Base-by-base conservation (phyloP, 1,140 invertebrate genomes). In the Lepidostoma basale region DNA sequence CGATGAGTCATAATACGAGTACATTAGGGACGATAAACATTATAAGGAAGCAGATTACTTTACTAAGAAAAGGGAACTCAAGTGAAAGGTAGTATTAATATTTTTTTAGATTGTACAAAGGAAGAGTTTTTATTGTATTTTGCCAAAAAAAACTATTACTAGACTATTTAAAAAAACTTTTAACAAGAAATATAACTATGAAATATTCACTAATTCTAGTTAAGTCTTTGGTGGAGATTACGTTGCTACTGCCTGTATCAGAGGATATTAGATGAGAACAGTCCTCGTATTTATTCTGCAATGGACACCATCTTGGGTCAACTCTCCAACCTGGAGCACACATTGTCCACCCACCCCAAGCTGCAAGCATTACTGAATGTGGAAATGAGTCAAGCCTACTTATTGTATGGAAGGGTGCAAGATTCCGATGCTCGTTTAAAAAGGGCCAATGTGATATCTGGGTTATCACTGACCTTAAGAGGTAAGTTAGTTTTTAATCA, bases 331-430 rank as follows among this genome's bases (percentile, higher is more conserved):
- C 68, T 76, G 47, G 67, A 84, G 54, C 76, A 76, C 20, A 64
- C 73, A 6, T 64, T 83, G 6, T 72, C 80, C 16, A 75, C 79
- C 23, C 76, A 85, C 73, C 75, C 78, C 20, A 79, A 85, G 69
- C 74, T 87, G 3, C 84, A 87, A 74, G 83, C 88, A n/a, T 77
- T 92, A 58, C 86, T 92, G 56, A 85, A 89, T 74, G 76, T 93
- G 20, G 95, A 97, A 83, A 80, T 89, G 62, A 87, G 88, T 26
- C 88, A 92, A 72, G 84, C 92, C 28, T 90, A 90, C 79, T 80
- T 92, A 10, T 82, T 87, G 42, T 95, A 92, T 77, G 89, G 88
- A 74, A 88, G 92, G 74, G 83, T 92, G 14, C 83, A 86, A 45
- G 85, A 86, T 74, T 87, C 88, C 16, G 86, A 90, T 65, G 83